phyloP scores from a whole-genome alignment of 2,888 invertebrate genomes.

The Gryllus longicercus region DNA sequence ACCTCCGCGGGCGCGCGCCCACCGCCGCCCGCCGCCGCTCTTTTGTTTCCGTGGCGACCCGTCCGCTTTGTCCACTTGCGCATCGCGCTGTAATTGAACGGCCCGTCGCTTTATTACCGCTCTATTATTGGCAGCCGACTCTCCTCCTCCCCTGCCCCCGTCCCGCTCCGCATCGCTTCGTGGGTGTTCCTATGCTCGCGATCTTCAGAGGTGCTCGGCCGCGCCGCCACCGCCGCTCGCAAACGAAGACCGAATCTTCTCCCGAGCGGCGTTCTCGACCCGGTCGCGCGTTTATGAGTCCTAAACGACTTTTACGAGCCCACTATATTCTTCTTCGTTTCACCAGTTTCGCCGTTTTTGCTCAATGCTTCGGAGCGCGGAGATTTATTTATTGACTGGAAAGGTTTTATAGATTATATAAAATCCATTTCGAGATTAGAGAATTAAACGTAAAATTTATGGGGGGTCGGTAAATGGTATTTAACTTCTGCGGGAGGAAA shows the following conservation, averaged over 20 bases:
- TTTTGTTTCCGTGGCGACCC: too few species aligned
- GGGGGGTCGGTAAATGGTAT: background rate
- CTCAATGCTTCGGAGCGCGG: background rate
- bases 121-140: conserved; percentile 4
- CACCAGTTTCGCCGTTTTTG: background rate
- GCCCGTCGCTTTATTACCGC: background rate
- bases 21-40: too few species aligned
- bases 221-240: background rate
- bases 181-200: background rate
- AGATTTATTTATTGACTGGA: conserved; percentile 6
- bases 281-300: conserved; percentile 17
- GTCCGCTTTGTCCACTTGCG: background rate
- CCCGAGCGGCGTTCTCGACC: background rate
- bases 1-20: too few species aligned
- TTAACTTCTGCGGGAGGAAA: too few species aligned
- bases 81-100: background rate
- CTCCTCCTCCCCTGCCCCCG: too few species aligned
- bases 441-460: background rate
- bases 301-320: conserved; percentile 2
- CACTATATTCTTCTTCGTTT: conserved; percentile 4
- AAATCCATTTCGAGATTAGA: background rate
- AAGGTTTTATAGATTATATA: conserved; percentile 1
- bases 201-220: background rate
- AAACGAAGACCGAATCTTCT: background rate
- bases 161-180: background rate